Evolutionary conservation across 2,888 invertebrate species (phyloP).

Genomic region (Thereva unica): DNA sequence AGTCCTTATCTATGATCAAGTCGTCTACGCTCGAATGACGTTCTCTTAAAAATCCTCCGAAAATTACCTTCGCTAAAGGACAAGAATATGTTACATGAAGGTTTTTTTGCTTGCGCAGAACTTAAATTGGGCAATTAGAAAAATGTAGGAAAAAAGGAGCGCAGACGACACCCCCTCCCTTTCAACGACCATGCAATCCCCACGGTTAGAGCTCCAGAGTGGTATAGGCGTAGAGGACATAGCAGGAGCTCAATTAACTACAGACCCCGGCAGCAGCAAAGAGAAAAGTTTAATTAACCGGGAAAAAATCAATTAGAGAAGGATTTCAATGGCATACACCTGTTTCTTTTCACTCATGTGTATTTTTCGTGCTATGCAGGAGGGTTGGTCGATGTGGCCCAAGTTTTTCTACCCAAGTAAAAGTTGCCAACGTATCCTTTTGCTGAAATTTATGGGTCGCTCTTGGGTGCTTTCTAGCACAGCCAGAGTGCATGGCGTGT

Average conservation of each 20-base stretch:
- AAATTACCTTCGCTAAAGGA: no score
- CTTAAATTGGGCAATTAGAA: no score
- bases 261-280: conserved; percentile 17
- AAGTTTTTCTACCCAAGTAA: conserved; percentile 18
- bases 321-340: conserved; percentile 20
- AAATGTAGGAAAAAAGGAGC: no score
- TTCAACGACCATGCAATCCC: conserved; percentile 7
- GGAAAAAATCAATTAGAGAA: conserved; percentile 34
- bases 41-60: no score
- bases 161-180: conserved; percentile 1
- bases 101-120: no score
- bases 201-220: conserved; percentile 8
- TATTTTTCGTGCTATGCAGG: background rate
- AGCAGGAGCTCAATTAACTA: conserved; percentile 30
- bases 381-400: background rate
- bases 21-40: no score
- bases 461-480: conserved; percentile 9
- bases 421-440: conserved; percentile 7
- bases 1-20: no score
- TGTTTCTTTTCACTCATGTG: background rate
- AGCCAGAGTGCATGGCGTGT: conserved; percentile 22
- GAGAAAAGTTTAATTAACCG: conserved; percentile 33
- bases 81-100: no score
- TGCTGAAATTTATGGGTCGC: conserved; percentile 21
- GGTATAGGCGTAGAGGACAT: conserved; percentile 17